Evolutionary conservation across 2,113 vertebrate species (phyloP).

Genomic region (Halichoerus grypus): DNA sequence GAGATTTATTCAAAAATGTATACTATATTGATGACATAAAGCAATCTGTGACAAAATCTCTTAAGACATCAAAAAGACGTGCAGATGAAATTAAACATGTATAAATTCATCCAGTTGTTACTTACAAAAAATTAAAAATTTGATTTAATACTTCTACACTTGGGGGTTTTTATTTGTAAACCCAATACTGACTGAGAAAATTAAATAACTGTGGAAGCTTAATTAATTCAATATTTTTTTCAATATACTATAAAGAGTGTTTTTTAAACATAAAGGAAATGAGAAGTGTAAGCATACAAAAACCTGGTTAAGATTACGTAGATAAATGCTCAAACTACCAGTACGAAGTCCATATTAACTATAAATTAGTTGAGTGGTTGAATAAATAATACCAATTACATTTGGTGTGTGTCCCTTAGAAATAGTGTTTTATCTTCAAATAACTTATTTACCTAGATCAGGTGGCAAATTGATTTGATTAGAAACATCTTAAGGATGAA

Average conservation of each 20-base stretch:
- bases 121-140: constrained; percentile 37
- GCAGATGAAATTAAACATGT: constrained; percentile 78
- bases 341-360: constrained; percentile 54
- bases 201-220: constrained; percentile 79
- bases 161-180: constrained; percentile 78
- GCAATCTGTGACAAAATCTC: constrained; percentile 52
- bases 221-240: constrained; percentile 77
- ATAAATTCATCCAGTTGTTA: constrained; percentile 74
- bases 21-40: constrained; percentile 67
- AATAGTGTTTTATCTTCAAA: constrained; percentile 3
- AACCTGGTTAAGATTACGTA: constrained; percentile 73
- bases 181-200: constrained; percentile 74
- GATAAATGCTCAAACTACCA: constrained; percentile 64
- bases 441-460: not conserved
- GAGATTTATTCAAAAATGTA: constrained; percentile 81
- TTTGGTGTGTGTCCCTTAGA: not conserved
- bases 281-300: constrained; percentile 74
- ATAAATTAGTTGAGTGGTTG: not conserved
- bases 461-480: not conserved
- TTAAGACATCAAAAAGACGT: constrained; percentile 72
- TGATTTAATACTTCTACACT: not conserved
- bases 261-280: constrained; percentile 78
- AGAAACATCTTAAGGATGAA: constrained; percentile 15
- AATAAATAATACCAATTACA: not conserved
- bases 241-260: constrained; percentile 52